Base-by-base conservation (phyloP, 2,797 vertebrate species). In the Streptopelia turtur region DNA sequence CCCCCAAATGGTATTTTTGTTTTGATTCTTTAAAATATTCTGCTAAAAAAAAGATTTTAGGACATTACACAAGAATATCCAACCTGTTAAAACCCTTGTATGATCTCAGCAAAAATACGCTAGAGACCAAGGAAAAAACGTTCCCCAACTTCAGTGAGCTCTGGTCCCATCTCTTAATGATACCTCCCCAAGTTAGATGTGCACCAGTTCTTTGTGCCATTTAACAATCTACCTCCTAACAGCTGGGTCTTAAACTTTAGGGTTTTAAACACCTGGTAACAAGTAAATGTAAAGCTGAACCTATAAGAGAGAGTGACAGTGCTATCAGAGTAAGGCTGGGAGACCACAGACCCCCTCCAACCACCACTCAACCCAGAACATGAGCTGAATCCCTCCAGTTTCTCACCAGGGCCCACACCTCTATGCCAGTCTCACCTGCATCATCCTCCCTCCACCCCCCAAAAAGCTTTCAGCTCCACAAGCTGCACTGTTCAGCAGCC, bases 371-470 rank as follows among this genome's bases (percentile, higher is more conserved):
- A 5, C 2, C 11, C 17, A 61, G 16, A 49, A 39, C 10, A 65
- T 1, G 18, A 80, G 50, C 16, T 37, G 5, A 2, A 33, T 53
- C 28, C 35, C 31, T 81, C n/a, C 27, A 3, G 0, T 11, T 61
- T 41, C 27, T 37, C 31, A 47, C 15, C 52, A 75, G 41, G 16
- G 11, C 14, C 11, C 59, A 49, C 16, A 30, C 0, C 6, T 77
- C 33, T 20, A 27, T 14, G 23, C 45, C 45, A 13, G 11, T 57
- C 30, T 71, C 57, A 39, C 39, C 53, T 31, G 14, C 22, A 82
- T 9, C 50, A 1, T 31, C n/a, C 35, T 90, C 80, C 60, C 56
- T 75, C 22, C n/a, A 47, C 7, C 17, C 10, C 8, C 9, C 23
- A 30, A 45, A 20, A 45, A 16, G 4, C n/a, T 87, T n/a, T 61